These are phyloP conservation scores for Gerris buenoi DNA, from an alignment of 1,140 invertebrate genomes.

Conservation along the genomic window DNA sequence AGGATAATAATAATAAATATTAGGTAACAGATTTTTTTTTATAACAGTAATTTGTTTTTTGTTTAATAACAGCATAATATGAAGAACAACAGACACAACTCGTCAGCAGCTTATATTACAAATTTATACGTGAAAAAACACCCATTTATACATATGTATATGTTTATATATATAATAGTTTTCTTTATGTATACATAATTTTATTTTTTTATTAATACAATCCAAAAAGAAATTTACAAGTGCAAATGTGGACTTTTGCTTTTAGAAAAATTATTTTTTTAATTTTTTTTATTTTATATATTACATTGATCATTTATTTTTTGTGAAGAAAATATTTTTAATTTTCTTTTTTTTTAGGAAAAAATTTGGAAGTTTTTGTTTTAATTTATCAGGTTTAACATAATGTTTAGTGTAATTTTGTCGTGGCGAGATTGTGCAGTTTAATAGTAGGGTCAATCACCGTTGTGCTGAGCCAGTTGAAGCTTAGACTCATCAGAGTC, in stretches of 20 bases:
- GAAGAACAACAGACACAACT: background rate
- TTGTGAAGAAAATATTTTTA: background rate
- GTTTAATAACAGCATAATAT: background rate
- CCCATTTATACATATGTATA: background rate
- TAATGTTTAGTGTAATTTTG: slow-evolving; percentile 4
- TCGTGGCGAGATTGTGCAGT: slow-evolving; percentile 14
- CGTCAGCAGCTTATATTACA: background rate
- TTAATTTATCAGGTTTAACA: background rate
- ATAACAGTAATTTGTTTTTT: background rate
- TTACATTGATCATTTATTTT: no score
- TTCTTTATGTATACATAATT: background rate
- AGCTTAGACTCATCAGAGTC: slow-evolving; percentile 15
- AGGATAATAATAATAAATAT: background rate
- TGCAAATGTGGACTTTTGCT: background rate
- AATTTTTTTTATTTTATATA: no score
- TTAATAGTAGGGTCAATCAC: slow-evolving; percentile 14
- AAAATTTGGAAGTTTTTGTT: background rate
- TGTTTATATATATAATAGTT: background rate
- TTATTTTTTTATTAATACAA: background rate
- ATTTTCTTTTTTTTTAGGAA: slow-evolving; percentile 3
- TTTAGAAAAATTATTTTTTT: background rate
- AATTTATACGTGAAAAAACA: background rate
- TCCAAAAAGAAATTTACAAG: background rate
- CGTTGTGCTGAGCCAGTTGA: slow-evolving; percentile 7
- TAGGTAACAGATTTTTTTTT: background rate